Percentiles rank a stretch among this genome's conserved stretches.
These are phyloP conservation scores for Gymnopithys bicolor DNA, from an alignment of 2,797 vertebrate genomes.

Conservation along the genomic window DNA sequence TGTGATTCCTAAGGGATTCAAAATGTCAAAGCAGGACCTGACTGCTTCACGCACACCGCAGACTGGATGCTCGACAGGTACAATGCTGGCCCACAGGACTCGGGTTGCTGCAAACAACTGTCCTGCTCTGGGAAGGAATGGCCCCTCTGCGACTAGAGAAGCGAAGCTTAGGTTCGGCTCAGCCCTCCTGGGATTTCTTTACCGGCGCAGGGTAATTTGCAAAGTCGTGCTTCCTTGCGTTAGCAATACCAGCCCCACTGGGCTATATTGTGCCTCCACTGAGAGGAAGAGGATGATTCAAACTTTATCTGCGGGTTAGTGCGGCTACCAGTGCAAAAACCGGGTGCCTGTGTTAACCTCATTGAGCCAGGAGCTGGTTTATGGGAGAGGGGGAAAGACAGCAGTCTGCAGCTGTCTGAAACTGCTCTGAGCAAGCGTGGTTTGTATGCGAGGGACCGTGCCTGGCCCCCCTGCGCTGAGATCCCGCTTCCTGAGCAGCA, in stretches of 20 bases:
- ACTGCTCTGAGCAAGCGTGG: not conserved
- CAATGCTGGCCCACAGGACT: not conserved
- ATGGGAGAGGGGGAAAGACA: not conserved
- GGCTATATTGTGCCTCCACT: not conserved
- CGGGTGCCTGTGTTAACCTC: not conserved
- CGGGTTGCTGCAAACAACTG: not conserved
- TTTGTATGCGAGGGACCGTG: not conserved
- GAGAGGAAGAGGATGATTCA: not conserved
- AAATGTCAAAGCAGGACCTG: not conserved
- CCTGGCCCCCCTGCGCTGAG: not conserved
- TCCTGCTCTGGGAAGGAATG: not conserved
- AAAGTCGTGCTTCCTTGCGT: not conserved
- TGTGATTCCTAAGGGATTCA: not conserved
- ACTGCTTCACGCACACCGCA: not conserved
- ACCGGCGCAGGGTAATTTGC: not conserved
- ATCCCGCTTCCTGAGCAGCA: not conserved
- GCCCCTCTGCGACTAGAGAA: not conserved
- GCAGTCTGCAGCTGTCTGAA: not conserved
- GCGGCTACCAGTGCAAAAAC: not conserved
- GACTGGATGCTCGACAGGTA: not conserved
- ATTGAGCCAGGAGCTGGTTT: not conserved
- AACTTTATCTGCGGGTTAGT: not conserved
- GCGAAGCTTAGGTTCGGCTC: not conserved
- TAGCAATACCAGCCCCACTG: not conserved
- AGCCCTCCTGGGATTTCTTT: not conserved